A percentile compares a stretch with the other conserved stretches of the same genome.
These are phyloP conservation scores for Tetramorium parvispinum DNA, from an alignment of 1,140 invertebrate species.

Conservation along the genomic window DNA sequence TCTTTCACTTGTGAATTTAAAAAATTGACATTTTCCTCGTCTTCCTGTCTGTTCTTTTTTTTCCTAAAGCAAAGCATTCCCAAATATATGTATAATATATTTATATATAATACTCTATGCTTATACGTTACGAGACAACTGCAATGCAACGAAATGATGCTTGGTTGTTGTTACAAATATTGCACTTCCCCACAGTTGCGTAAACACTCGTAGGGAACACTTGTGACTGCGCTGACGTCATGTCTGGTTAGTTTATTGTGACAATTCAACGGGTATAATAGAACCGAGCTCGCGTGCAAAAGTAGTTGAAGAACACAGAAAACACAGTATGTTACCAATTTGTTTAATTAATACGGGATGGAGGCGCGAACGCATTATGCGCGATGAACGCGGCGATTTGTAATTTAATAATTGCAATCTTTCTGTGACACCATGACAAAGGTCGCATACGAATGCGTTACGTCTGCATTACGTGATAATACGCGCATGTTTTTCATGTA, in stretches of 20 bases:
- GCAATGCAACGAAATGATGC: conserved; percentile 10
- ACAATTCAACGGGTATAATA: conserved; percentile 51
- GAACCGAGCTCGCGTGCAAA: conserved; percentile 35
- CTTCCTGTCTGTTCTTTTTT: too few relatives aligned
- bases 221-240: conserved; percentile 28
- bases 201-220: conserved; percentile 56
- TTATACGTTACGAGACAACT: not conserved
- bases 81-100: too few relatives aligned
- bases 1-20: too few relatives aligned
- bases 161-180: conserved; percentile 40
- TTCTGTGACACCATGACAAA: conserved; percentile 35
- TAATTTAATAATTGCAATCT: conserved; percentile 58
- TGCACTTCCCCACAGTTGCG: conserved; percentile 40
- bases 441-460: not conserved
- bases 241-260: conserved; percentile 51
- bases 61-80: too few relatives aligned
- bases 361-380: conserved; percentile 43
- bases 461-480: conserved; percentile 41
- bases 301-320: conserved; percentile 43
- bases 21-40: too few relatives aligned
- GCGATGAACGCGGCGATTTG: conserved; percentile 46
- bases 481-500: conserved; percentile 31
- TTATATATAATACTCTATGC: too few relatives aligned
- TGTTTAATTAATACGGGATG: conserved; percentile 47
- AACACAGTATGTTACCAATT: conserved; percentile 43